phyloP scores from a whole-genome alignment of 2,113 vertebrate species.

The Brienomyrus brachyistius region DNA sequence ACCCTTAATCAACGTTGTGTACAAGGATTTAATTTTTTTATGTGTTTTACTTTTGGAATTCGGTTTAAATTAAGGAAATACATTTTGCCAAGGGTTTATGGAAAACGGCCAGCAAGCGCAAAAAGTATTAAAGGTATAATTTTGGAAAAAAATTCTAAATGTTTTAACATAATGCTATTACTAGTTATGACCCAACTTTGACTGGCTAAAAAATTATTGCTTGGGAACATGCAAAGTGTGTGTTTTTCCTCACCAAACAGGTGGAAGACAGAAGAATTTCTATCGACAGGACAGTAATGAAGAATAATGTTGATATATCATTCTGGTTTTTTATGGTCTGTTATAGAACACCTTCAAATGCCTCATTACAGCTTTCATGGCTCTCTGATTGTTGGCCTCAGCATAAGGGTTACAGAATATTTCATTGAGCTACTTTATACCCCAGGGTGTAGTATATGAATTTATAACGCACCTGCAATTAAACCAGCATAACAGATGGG shows the following conservation, averaged over 20 bases:
- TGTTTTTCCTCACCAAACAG: background rate
- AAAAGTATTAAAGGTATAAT: background rate
- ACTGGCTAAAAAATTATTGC: background rate
- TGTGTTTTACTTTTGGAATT: background rate
- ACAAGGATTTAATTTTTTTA: background rate
- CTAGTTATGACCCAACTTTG: background rate
- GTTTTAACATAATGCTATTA: background rate
- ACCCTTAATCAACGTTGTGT: background rate
- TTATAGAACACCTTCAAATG: background rate
- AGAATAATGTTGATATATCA: background rate
- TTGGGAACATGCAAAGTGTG: background rate
- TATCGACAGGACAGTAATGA: background rate
- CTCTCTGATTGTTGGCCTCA: background rate
- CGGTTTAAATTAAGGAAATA: background rate
- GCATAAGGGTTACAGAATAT: background rate
- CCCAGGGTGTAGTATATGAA: background rate
- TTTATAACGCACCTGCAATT: constrained; percentile 11
- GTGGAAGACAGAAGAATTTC: background rate
- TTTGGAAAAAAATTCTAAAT: background rate
- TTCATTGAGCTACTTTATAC: background rate
- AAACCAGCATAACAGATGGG: background rate
- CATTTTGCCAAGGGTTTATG: background rate
- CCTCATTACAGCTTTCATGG: background rate
- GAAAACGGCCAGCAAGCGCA: background rate
- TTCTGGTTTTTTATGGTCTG: constrained; percentile 4